phyloP scores from a whole-genome alignment of 2,888 invertebrate genomes.

The Clepsis dumicolana region DNA sequence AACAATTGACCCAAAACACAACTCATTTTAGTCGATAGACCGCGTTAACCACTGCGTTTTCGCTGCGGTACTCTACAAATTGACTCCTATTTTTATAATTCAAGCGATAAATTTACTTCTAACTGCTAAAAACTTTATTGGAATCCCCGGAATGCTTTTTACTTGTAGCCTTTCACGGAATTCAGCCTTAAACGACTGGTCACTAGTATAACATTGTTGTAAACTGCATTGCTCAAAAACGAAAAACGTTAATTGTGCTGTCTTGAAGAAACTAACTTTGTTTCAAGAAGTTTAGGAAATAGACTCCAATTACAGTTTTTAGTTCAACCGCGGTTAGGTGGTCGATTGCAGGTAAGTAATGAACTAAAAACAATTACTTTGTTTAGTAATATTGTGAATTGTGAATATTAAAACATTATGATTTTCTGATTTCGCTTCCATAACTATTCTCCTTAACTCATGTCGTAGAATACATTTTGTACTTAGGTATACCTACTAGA shows the following conservation, averaged over 20 bases:
- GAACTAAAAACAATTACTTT: too few species aligned
- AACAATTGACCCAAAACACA: background rate
- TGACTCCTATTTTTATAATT: conserved; percentile 1
- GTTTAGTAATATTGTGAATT: background rate
- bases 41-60: background rate
- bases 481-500: too few species aligned
- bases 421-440: background rate
- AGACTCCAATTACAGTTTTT: background rate
- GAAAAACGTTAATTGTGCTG: conserved; percentile 13
- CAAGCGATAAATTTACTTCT: background rate
- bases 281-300: conserved; percentile 12
- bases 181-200: conserved; percentile 6
- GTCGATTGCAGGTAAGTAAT: background rate
- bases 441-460: too few species aligned
- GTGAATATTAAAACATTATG: background rate
- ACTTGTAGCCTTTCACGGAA: background rate
- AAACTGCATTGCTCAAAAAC: conserved; percentile 17
- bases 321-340: background rate
- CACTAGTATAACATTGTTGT: conserved; percentile 11
- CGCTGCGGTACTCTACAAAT: conserved; percentile 2
- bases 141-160: conserved; percentile 1
- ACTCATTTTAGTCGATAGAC: background rate
- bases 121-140: background rate
- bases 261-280: background rate
- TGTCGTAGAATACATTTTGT: too few species aligned